A percentile compares a stretch with the other conserved stretches of the same genome.
These are phyloP conservation scores for Trileptium ribeirensis DNA, from an alignment of 2,888 invertebrate genomes.

Conservation along the genomic window DNA sequence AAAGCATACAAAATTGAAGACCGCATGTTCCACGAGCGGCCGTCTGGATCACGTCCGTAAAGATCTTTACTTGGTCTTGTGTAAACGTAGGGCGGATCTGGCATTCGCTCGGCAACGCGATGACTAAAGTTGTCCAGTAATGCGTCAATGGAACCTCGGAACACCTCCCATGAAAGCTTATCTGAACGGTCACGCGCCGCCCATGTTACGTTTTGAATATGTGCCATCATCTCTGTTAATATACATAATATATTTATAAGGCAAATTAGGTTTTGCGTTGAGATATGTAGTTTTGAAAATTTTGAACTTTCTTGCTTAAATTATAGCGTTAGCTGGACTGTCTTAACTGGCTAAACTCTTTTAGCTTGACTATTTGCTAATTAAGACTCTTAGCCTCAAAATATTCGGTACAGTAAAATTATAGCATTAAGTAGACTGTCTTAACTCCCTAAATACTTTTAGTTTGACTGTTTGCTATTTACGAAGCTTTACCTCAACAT, in stretches of 20 bases:
- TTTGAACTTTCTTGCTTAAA: too few relatives aligned
- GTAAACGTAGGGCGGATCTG: slow-evolving; percentile 1
- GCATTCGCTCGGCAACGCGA: background rate
- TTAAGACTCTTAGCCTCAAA: too few relatives aligned
- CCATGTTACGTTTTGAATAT: background rate
- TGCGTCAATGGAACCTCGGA: background rate
- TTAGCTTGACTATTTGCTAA: too few relatives aligned
- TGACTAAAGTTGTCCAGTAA: slow-evolving; percentile 4
- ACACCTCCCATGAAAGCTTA: background rate
- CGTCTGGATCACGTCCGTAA: background rate
- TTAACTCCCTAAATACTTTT: too few relatives aligned
- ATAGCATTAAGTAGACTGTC: too few relatives aligned
- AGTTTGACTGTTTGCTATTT: too few relatives aligned
- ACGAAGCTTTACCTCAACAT: too few relatives aligned
- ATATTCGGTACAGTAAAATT: too few relatives aligned
- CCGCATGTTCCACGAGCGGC: slow-evolving; percentile 13
- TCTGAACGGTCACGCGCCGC: background rate
- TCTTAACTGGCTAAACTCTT: too few relatives aligned
- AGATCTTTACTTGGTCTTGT: background rate
- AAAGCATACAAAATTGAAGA: slow-evolving; percentile 10
- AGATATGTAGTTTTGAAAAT: too few relatives aligned
- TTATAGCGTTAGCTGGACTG: too few relatives aligned
- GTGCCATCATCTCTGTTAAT: background rate
- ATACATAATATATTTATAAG: background rate
- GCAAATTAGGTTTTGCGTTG: too few relatives aligned